Percentiles rank a stretch among this genome's conserved stretches.
phyloP scores from a whole-genome alignment of 2,113 vertebrate genomes.

The Panurus biarmicus region DNA sequence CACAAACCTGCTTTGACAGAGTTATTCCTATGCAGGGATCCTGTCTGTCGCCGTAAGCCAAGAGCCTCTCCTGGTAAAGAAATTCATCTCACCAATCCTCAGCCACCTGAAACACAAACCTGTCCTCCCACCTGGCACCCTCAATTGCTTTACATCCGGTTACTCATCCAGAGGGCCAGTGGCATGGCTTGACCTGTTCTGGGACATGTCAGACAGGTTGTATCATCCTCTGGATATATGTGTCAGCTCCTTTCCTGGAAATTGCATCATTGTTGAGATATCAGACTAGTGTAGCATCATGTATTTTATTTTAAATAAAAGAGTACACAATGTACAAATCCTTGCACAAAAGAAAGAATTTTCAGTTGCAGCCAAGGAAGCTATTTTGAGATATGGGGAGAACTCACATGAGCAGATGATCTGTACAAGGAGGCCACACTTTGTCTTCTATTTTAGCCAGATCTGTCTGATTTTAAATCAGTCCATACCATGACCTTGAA shows the following conservation, averaged over 20 bases:
- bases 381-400: background rate
- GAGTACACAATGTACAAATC: background rate
- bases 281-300: background rate
- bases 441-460: background rate
- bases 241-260: background rate
- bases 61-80: background rate
- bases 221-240: background rate
- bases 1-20: background rate
- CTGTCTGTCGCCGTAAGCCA: background rate
- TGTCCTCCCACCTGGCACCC: background rate
- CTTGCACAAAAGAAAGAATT: background rate
- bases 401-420: background rate
- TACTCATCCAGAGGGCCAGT: background rate
- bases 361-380: background rate
- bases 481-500: conserved; percentile 7
- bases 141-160: background rate
- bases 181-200: background rate
- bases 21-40: background rate
- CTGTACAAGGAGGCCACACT: background rate
- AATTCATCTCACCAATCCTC: background rate
- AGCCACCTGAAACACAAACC: background rate
- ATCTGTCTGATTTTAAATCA: conserved; percentile 6
- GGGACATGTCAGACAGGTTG: background rate
- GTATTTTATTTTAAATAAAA: background rate
- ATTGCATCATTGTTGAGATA: background rate